Evolutionary conservation across 2,888 invertebrate genomes (phyloP).

Genomic region (Myopa testacea): DNA sequence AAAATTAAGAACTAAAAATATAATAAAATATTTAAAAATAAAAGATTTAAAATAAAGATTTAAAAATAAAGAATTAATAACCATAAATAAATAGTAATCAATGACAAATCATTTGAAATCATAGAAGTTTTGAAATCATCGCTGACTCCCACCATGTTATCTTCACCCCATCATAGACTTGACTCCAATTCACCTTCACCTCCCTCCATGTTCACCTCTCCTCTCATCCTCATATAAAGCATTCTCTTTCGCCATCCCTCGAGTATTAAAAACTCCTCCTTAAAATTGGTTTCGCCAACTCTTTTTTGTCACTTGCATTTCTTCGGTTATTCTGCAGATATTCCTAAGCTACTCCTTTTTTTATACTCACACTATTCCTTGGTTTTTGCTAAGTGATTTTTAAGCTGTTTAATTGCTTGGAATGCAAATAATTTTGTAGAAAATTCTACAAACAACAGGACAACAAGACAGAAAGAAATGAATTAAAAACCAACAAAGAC

Average conservation of each 20-base stretch:
- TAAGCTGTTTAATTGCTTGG: slow-evolving; percentile 14
- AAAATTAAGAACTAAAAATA: too few relatives aligned
- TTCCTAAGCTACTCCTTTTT: neutral
- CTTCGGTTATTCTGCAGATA: neutral
- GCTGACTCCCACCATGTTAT: too few relatives aligned
- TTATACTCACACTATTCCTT: neutral
- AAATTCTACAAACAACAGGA: too few relatives aligned
- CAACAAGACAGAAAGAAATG: neutral
- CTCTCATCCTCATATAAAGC: neutral
- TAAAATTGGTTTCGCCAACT: neutral
- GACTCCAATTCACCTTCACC: neutral
- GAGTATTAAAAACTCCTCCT: too few relatives aligned
- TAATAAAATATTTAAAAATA: too few relatives aligned
- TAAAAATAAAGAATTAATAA: too few relatives aligned
- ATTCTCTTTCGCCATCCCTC: neutral
- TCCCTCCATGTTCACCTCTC: neutral
- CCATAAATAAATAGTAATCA: too few relatives aligned
- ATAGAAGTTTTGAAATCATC: too few relatives aligned
- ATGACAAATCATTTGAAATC: too few relatives aligned
- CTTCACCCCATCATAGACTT: too few relatives aligned
- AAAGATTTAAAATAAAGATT: too few relatives aligned
- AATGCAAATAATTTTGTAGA: slow-evolving; percentile 19
- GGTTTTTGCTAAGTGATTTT: neutral
- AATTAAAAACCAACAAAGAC: neutral
- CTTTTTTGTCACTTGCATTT: neutral